phyloP scores from a whole-genome alignment of 2,888 invertebrate species.

The Blomia tropicalis region DNA sequence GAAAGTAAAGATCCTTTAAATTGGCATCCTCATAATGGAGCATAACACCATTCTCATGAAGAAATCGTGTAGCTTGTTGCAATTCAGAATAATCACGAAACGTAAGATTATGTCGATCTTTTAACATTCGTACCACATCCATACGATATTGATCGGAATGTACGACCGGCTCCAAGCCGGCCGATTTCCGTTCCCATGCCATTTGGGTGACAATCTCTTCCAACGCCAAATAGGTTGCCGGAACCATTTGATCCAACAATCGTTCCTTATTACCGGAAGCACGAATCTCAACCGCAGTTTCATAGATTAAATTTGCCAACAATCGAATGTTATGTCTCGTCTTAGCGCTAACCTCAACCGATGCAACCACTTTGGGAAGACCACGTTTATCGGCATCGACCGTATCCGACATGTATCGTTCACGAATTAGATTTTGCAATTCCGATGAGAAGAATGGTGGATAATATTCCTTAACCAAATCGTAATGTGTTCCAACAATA shows the following conservation, averaged over 20 bases:
- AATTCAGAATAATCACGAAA: conserved; percentile 50
- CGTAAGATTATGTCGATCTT: conserved; percentile 50
- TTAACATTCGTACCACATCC: conserved; percentile 44
- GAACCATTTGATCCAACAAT: conserved; percentile 78
- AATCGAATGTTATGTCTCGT: conserved; percentile 74
- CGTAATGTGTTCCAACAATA: conserved; percentile 90
- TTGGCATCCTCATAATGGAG: conserved; percentile 88
- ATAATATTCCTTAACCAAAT: conserved; percentile 53
- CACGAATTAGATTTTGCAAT: conserved; percentile 69
- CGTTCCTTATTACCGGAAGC: conserved; percentile 71
- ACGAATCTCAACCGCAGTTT: conserved; percentile 73
- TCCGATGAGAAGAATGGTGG: conserved; percentile 49
- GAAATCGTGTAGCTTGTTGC: conserved; percentile 85
- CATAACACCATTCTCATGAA: conserved; percentile 91
- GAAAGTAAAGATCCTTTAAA: conserved; percentile 79
- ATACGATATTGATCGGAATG: conserved; percentile 38
- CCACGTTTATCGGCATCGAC: conserved; percentile 92
- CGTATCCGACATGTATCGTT: conserved; percentile 63
- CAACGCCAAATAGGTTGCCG: conserved; percentile 80
- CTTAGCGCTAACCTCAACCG: conserved; percentile 75
- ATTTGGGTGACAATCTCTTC: conserved; percentile 76
- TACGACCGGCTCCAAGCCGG: conserved; percentile 39
- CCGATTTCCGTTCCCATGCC: conserved; percentile 53
- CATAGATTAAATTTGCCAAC: conserved; percentile 77
- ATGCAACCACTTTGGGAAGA: conserved; percentile 75